phyloP scores from a whole-genome alignment of 2,888 invertebrate genomes.

The Zelleria hepariella region DNA sequence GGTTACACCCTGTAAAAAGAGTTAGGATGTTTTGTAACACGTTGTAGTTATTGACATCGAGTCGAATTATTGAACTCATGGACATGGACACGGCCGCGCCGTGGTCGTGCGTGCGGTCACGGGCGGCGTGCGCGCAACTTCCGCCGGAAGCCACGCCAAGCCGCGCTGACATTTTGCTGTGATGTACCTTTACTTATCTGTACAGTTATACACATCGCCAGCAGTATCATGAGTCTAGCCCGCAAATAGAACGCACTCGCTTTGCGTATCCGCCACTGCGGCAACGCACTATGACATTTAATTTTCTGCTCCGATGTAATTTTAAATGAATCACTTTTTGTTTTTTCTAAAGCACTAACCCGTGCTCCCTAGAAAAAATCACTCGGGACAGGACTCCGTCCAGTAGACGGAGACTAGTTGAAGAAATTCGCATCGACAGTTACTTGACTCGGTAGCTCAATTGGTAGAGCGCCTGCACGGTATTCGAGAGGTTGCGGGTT shows the following conservation, averaged over 20 bases:
- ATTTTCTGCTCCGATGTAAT: slow-evolving; percentile 1
- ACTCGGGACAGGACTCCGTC: no score
- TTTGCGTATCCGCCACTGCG: not conserved
- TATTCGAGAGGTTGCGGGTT: no score
- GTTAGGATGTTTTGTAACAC: no score
- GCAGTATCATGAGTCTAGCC: not conserved
- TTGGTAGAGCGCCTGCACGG: no score
- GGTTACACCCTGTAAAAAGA: no score
- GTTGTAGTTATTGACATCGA: not conserved
- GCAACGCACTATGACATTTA: not conserved
- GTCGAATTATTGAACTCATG: not conserved
- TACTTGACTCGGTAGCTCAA: no score
- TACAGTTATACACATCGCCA: not conserved
- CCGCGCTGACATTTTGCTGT: not conserved
- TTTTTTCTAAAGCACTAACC: no score
- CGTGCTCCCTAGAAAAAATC: no score
- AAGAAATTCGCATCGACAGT: no score
- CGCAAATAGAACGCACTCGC: not conserved
- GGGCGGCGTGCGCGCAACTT: slow-evolving; percentile 62
- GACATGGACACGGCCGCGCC: not conserved
- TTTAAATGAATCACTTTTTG: not conserved
- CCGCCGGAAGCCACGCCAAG: slow-evolving; percentile 62
- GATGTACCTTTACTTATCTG: not conserved
- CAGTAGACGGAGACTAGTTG: no score
- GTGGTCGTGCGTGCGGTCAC: slow-evolving; percentile 34